Base-by-base conservation (phyloP, 1,140 invertebrate species). In the Rhyacophila brunnea region DNA sequence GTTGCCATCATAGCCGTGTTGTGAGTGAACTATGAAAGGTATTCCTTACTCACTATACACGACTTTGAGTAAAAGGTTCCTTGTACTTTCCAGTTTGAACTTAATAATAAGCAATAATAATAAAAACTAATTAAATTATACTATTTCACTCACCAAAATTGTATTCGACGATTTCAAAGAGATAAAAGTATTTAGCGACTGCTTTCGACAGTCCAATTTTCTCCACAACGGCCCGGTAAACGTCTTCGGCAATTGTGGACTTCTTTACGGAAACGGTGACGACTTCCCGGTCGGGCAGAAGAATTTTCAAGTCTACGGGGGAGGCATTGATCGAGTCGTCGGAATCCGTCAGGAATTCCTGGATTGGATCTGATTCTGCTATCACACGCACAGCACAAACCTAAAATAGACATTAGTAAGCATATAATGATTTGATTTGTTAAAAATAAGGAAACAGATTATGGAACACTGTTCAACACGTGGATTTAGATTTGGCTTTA, bases 121-220 rank as follows among this genome's bases (percentile, higher is more conserved):
- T n/a, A n/a, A n/a, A n/a, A n/a, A n/a, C n/a, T n/a, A n/a, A n/a
- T n/a, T n/a, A n/a, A n/a, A n/a, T n/a, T n/a, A n/a, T n/a, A n/a
- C n/a, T n/a, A n/a, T n/a, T n/a, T 28, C 43, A 79, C 80, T 81
- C 73, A 93, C 91, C 92, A 76, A 96, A 96, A 78, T 93, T 93
- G 71, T 95, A 95, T 70, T 97, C 95, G 44, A 99, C 93, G 67
- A 97, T 98, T 83, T 99, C 96, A 81, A 98, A 99, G 20, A 99
- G 81, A 69, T 96, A 96, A 83, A 98, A 99, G 79, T 92, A 96
- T 70, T 89, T 87, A 32, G 92, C 86, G 44, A 90, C 87, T 58
- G 90, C 87, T 51, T 87, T 85, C 32, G 86, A 85, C 57, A 98
- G 78, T 18, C 86, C 85, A 46, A 97, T 89, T 77, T 94, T 93